Percentiles rank a stretch among this genome's conserved stretches.
phyloP scores from a whole-genome alignment of 2,797 vertebrate genomes.

The Fratercula arctica region DNA sequence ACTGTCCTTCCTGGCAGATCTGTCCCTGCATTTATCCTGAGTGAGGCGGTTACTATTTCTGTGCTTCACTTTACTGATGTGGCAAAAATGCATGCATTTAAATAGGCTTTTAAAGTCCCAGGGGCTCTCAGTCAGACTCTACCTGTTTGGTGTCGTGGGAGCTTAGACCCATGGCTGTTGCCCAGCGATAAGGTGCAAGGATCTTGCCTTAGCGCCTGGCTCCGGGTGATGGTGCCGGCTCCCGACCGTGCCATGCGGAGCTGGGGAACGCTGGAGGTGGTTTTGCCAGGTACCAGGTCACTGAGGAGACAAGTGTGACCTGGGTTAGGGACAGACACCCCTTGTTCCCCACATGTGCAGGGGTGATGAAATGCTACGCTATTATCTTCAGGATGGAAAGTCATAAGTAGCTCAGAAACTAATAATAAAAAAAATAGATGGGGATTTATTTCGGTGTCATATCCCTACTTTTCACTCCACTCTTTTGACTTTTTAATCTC shows the following conservation, averaged over 20 bases:
- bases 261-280: neutral
- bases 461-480: accelerated
- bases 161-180: neutral
- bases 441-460: neutral
- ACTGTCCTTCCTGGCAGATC: neutral
- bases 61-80: accelerated
- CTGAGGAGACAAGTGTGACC: neutral
- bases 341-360: accelerated
- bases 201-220: neutral
- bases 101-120: neutral
- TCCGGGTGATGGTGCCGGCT: accelerated
- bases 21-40: neutral
- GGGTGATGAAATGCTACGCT: neutral
- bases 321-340: neutral
- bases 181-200: neutral
- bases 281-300: neutral
- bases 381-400: neutral
- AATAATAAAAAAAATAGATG: neutral
- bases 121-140: neutral
- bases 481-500: neutral
- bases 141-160: accelerated
- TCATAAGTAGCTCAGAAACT: neutral
- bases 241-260: accelerated
- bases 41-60: accelerated
- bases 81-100: neutral